Evolutionary conservation across 2,797 vertebrate species (phyloP), one percentile per base, ranked within the genome.

Genomic region (Gallinago nigripennis): DNA sequence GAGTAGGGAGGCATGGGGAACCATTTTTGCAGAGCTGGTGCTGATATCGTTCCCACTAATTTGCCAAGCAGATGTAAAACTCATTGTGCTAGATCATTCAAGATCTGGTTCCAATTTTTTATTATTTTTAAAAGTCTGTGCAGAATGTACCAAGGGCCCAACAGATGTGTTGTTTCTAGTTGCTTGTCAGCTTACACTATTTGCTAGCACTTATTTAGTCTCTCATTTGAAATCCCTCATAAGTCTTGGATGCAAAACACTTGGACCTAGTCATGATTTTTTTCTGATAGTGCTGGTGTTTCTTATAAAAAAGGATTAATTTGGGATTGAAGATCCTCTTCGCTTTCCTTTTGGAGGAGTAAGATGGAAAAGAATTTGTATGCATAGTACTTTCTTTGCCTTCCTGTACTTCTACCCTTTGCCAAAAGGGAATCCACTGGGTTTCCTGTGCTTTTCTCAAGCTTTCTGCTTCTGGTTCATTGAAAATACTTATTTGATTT

Each of bases 291-390:
- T 69, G 17, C 48, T 88, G 31, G 46, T 78, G 25, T 78, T 68
- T 90, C 72, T 68, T 81, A 46, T 0, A 0, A 25, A 43, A 79
- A 87, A 83, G 73, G 17, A 75, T 54, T 65, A 46, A 50, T 82
- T 91, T 82, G 43, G 64, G 56, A 87, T 95, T 82, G 85, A 77
- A 91, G 50, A 43, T 30, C 39, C 31, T 80, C 66, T 76, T 87
- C 46, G 13, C 28, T 11, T 66, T 79, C 77, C 45, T 65, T 91
- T 51, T 41, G 45, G 63, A 91, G 37, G 25, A 75, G 31, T 76
- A 58, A 75, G 51, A 54, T 3, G 8, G 64, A 73, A 73, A 90
- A 50, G 61, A 80, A 70, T 84, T 72, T 87, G 41, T 53, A 76
- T 60, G 28, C 25, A 12, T 60, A 75, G 60, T 41, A 31, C 4